Conservation (phyloP, 2,888 invertebrate genomes). For the Poecilus cupreus region DNA sequence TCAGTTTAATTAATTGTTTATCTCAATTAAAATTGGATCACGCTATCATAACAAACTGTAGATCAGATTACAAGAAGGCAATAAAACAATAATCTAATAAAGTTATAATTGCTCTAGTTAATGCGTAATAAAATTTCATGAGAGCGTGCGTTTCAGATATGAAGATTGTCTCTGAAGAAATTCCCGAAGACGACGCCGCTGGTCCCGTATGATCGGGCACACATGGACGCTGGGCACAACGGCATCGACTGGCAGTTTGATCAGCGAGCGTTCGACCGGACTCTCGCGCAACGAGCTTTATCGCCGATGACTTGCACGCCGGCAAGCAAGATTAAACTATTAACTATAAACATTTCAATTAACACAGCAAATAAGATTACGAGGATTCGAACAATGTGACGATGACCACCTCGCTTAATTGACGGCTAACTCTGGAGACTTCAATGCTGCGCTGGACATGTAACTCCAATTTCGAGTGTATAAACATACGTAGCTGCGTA, state of each 20-base stretch:
- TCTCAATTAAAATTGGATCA: not conserved
- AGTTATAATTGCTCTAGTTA: not conserved
- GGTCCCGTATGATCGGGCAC: not conserved
- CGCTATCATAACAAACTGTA: not conserved
- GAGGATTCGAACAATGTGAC: conserved; percentile 47
- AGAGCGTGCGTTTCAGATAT: not conserved
- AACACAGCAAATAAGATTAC: conserved; percentile 58
- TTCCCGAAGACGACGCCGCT: not conserved
- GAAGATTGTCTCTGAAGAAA: not conserved
- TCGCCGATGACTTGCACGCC: conserved; percentile 54
- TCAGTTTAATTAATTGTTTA: not conserved
- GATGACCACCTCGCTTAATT: conserved; percentile 44
- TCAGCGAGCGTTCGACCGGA: not conserved
- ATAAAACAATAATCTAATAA: conserved; percentile 8
- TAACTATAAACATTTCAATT: conserved; percentile 59
- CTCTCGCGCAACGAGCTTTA: conserved; percentile 7
- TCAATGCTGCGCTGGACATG: not conserved
- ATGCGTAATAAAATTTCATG: not conserved
- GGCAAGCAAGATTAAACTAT: conserved; percentile 56
- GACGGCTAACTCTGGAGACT: conserved; percentile 12
- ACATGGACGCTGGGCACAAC: not conserved
- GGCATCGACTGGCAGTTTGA: not conserved
- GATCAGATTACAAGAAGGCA: not conserved
- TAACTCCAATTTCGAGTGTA: not conserved
- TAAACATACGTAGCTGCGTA: not conserved